Evolutionary conservation across 2,113 vertebrate genomes (phyloP).

Genomic region (Mirounga angustirostris): DNA sequence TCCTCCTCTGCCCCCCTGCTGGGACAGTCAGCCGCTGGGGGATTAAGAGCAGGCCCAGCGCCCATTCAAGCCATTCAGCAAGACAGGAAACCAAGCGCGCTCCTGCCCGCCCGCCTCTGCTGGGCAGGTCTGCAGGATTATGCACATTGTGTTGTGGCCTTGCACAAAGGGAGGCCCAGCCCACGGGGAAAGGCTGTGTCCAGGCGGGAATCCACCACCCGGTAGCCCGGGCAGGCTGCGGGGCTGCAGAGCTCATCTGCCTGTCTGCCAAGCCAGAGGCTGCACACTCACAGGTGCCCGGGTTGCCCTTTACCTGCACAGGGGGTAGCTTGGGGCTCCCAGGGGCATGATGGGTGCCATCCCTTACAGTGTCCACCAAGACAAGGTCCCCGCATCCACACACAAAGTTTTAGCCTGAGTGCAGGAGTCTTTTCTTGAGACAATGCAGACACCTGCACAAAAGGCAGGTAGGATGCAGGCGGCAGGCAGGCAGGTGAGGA

Average conservation of each 20-base stretch:
- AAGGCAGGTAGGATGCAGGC: neutral
- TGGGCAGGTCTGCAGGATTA: constrained; percentile 58
- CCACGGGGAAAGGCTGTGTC: neutral
- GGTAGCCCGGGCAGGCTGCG: neutral
- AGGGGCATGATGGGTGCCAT: neutral
- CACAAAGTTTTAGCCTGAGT: neutral
- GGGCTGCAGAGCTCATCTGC: neutral
- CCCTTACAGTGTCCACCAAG: neutral
- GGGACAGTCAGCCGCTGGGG: constrained; percentile 39
- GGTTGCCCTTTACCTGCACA: neutral
- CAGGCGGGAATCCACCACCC: neutral
- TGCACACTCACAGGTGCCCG: neutral
- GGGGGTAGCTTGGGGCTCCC: neutral
- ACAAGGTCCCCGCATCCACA: neutral
- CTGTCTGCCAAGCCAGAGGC: neutral
- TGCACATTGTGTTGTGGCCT: neutral
- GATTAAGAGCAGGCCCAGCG: constrained; percentile 59
- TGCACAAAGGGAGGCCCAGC: constrained; percentile 51
- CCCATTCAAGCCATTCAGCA: constrained; percentile 71
- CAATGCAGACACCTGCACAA: constrained; percentile 5
- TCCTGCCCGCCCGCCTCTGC: constrained; percentile 27
- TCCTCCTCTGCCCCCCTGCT: neutral
- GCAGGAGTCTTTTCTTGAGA: neutral
- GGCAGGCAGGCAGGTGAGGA: constrained; percentile 50
- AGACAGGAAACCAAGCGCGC: constrained; percentile 54